These are phyloP conservation scores for Australoheros scitulus DNA, from an alignment of 2,113 vertebrate species.

Conservation along the genomic window DNA sequence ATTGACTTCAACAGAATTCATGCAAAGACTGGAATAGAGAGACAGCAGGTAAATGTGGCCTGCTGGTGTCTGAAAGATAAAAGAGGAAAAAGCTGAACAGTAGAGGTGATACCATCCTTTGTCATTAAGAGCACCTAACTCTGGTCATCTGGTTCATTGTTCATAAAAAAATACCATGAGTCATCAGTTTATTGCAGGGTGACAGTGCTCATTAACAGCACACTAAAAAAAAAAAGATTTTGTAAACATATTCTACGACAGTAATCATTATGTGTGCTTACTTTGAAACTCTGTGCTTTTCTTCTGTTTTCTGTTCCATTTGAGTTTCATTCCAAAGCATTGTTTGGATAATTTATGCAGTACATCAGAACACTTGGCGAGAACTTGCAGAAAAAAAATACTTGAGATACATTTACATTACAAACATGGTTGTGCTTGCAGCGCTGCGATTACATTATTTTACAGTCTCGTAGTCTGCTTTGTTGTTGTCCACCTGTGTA, in stretches of 20 bases:
- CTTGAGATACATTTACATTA: not conserved
- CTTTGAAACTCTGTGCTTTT: not conserved
- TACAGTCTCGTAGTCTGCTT: not conserved
- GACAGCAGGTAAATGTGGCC: not conserved
- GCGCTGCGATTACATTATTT: not conserved
- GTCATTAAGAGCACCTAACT: not conserved
- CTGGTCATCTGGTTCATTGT: not conserved
- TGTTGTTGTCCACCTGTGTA: constrained; percentile 1
- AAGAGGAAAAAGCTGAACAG: not conserved
- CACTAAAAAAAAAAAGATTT: not conserved
- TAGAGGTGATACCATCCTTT: not conserved
- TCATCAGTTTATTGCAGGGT: not conserved
- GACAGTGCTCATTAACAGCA: not conserved
- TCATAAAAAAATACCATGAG: not conserved
- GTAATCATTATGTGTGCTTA: accelerated
- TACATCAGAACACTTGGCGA: not conserved
- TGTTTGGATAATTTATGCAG: not conserved
- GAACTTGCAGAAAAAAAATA: not conserved
- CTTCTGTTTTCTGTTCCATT: not conserved
- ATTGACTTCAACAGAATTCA: not conserved
- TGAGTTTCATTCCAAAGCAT: not conserved
- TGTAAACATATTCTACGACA: not conserved
- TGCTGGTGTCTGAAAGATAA: not conserved
- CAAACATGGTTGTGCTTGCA: not conserved
- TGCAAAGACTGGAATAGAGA: accelerated